Base-by-base conservation (phyloP, 2,797 vertebrate genomes). In the Anableps anableps region DNA sequence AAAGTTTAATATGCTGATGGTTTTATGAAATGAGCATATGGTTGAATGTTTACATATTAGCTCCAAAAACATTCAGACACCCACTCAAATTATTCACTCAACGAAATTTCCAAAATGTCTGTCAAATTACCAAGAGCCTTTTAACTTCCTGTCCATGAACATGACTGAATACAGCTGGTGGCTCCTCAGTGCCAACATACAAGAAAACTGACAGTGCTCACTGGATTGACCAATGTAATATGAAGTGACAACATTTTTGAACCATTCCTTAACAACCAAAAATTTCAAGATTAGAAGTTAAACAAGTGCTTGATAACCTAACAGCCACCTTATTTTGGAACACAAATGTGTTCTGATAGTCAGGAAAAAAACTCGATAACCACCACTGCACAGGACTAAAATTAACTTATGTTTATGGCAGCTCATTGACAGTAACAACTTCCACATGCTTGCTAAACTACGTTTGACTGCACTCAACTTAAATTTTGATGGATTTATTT, bases 1-100 rank as follows among this genome's bases (percentile, higher is more conserved):
- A 19, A 47, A 76, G 58, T 50, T 66, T 66, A 50, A 48, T 45
- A 45, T 60, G n/a, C n/a, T 75, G 74, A 74, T 51, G 26, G 19
- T 75, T 66, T 76, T 76, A 31, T 66, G 19, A 66, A 76, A 48
- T 66, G 43, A 76, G 19, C 58, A 76, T 76, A 64, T 64, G 75
- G 29, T 66, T 76, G 31, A 64, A 60, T 76, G 74, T 62, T 62
- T 72, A 72, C 47, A 48, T 72, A 21, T 48, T 62, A 45, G 45
- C 29, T 76, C 43, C 53, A 75, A 76, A 76, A 83, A 48, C 38
- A 34, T 34, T 62, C 41, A 47, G 43, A 48, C 75, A 36, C 60
- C 74, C 74, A 75, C 75, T 76, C 60, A 76, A 66, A 76, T 48
- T 64, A 64, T 76, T 64, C 58, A 76, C 31, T 66, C 29, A 38